A percentile compares a stretch with the other conserved stretches of the same genome.
Evolutionary conservation across 2,888 invertebrate species (phyloP).

Genomic region (Perdita meconis): DNA sequence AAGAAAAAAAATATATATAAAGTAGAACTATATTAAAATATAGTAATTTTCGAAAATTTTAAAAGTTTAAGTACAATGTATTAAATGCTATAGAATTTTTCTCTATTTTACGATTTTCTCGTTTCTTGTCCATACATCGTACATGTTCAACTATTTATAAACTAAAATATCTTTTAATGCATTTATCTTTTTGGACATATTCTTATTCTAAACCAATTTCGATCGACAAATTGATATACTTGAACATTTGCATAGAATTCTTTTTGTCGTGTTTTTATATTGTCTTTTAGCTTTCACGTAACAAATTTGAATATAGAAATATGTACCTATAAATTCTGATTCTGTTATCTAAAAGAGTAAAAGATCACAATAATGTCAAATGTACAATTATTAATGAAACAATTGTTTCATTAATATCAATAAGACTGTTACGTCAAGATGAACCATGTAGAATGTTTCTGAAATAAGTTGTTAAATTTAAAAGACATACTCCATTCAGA

Average conservation of each 20-base stretch:
- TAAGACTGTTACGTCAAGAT: constrained; percentile 56
- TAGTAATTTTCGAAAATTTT: constrained; percentile 12
- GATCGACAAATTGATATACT: background rate
- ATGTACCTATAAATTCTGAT: constrained; percentile 24
- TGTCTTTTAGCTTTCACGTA: constrained; percentile 21
- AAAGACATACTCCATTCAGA: no score
- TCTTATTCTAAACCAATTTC: constrained; percentile 19
- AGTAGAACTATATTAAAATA: constrained; percentile 38
- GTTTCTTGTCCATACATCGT: background rate
- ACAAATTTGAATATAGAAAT: constrained; percentile 41
- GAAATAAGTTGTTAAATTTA: background rate
- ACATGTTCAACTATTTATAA: constrained; percentile 16
- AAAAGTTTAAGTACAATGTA: constrained; percentile 20
- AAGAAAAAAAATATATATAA: constrained; percentile 26
- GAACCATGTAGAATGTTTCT: constrained; percentile 47
- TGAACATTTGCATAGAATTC: background rate
- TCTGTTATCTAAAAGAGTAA: constrained; percentile 35
- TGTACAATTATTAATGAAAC: constrained; percentile 40
- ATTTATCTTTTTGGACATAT: constrained; percentile 48
- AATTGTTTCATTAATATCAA: constrained; percentile 52
- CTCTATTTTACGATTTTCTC: background rate
- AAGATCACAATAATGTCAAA: constrained; percentile 35
- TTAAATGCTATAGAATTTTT: constrained; percentile 33
- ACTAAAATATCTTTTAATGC: constrained; percentile 34
- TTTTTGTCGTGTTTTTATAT: constrained; percentile 14